Percentiles rank a stretch among this genome's conserved stretches.
phyloP scores from a whole-genome alignment of 30 jellyfish, hydroid and myxozoan species.

The Mastigias papua region DNA sequence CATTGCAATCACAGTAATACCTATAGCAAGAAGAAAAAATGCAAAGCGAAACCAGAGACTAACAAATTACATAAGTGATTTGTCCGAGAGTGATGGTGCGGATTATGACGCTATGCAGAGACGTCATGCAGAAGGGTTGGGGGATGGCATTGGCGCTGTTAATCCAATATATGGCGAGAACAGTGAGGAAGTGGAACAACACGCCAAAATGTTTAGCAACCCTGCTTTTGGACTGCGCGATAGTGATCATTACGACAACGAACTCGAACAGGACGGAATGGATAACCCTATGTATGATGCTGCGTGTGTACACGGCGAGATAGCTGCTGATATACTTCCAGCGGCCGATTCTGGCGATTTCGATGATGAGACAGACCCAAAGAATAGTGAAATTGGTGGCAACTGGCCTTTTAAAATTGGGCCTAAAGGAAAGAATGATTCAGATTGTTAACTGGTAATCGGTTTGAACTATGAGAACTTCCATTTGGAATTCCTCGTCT shows the following conservation, averaged over 20 bases:
- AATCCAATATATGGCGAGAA: conserved; percentile 85
- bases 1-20: background rate
- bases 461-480: too few relatives aligned
- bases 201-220: conserved; percentile 23
- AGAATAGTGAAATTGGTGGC: background rate
- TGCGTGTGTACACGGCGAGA: background rate
- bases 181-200: conserved; percentile 62
- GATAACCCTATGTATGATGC: conserved; percentile 22
- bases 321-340: background rate
- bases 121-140: conserved; percentile 17
- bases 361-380: background rate
- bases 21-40: background rate
- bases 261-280: conserved; percentile 9
- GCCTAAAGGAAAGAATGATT: conserved; percentile 1
- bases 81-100: background rate
- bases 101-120: conserved; percentile 30
- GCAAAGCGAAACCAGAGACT: background rate
- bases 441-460: conserved; percentile 16
- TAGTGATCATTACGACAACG: conserved; percentile 15
- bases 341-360: background rate
- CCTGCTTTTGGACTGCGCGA: conserved; percentile 12
- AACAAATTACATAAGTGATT: background rate
- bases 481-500: too few relatives aligned
- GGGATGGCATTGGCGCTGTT: background rate
- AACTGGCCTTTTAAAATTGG: background rate